Percentiles rank a stretch among this genome's conserved stretches.
Conservation (phyloP, 2,888 invertebrate species). For the Dexiosoma caninum region DNA sequence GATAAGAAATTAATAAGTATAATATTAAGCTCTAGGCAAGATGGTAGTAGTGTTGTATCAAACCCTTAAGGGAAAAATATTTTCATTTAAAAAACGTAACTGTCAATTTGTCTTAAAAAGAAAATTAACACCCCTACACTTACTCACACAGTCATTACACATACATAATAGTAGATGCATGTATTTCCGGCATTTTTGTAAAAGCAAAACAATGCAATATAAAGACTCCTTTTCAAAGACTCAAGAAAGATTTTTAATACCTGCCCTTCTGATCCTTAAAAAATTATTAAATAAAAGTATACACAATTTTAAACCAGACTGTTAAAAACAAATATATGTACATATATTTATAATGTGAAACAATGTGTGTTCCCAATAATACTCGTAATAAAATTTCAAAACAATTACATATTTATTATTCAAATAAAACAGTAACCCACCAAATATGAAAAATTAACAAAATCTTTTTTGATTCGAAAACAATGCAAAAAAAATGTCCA, state of each 20-base stretch:
- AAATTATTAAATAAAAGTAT: background rate
- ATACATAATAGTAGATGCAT: no score
- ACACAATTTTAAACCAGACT: conserved; percentile 14
- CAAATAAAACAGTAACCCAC: conserved; percentile 49
- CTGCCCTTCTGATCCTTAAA: background rate
- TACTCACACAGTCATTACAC: background rate
- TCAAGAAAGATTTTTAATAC: background rate
- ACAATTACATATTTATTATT: no score
- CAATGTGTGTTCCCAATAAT: no score
- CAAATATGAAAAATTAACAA: no score
- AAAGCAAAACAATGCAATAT: background rate
- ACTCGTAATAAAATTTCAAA: no score
- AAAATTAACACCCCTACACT: background rate
- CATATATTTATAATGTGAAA: no score
- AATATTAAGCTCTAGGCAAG: conserved; percentile 2
- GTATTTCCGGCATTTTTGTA: conserved; percentile 3
- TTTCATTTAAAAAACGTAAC: background rate
- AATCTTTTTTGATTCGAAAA: no score
- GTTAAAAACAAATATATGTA: conserved; percentile 26
- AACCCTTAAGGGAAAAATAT: background rate
- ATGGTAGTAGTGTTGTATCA: conserved; percentile 7
- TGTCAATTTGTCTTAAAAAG: conserved; percentile 30
- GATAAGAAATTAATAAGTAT: background rate
- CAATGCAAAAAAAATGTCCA: no score
- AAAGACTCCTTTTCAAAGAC: conserved; percentile 22